Evolutionary conservation across 2,113 vertebrate genomes (phyloP).

Genomic region (Corythornis cristatus): DNA sequence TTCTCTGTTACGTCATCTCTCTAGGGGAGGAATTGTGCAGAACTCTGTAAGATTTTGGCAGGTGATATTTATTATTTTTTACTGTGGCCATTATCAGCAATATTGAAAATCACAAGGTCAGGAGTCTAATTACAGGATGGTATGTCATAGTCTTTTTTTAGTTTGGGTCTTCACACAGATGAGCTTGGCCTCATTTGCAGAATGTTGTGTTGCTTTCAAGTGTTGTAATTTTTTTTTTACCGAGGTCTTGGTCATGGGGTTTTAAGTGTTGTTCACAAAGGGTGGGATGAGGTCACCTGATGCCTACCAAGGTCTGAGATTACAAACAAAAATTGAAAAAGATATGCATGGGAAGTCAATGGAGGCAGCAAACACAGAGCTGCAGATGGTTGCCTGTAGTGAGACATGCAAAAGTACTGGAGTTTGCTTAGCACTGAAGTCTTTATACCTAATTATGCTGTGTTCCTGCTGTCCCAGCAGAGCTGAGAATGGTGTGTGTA

Average conservation of each 20-base stretch:
- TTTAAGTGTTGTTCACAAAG: background rate
- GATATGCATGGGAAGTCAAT: background rate
- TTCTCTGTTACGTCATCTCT: background rate
- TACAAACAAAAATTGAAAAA: background rate
- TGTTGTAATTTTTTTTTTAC: background rate
- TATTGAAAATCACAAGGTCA: background rate
- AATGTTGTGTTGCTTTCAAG: background rate
- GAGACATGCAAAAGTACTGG: background rate
- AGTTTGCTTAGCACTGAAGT: background rate
- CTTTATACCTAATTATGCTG: background rate
- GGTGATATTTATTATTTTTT: background rate
- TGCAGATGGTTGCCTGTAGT: background rate
- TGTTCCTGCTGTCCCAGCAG: background rate
- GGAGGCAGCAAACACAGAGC: background rate
- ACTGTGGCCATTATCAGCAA: background rate
- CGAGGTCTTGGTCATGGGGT: background rate
- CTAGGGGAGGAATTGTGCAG: background rate
- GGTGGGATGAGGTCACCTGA: background rate
- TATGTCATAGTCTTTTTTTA: background rate
- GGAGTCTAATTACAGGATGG: background rate
- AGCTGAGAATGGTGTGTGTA: rapidly evolving
- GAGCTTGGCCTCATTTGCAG: background rate
- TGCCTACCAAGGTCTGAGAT: background rate
- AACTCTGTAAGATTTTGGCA: background rate
- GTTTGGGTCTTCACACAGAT: background rate